Conservation (phyloP, 1,140 invertebrate genomes). For the Drosophila sulfurigaster region DNA sequence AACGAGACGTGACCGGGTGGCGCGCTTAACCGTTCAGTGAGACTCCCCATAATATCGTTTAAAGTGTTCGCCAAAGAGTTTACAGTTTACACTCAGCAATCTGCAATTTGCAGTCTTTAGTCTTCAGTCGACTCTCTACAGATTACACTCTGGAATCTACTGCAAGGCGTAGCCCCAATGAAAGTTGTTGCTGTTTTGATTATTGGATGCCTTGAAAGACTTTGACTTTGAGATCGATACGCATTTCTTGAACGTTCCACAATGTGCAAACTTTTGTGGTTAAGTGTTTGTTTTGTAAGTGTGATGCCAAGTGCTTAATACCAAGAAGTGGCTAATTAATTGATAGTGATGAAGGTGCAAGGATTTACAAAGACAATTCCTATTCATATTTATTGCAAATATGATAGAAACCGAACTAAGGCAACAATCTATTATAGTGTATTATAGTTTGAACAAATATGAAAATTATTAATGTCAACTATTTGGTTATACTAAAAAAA, state of each 20-base stretch:
- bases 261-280: slow-evolving; percentile 64
- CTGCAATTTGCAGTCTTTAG: slow-evolving; percentile 21
- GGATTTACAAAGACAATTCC: not conserved
- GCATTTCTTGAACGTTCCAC: slow-evolving; percentile 9
- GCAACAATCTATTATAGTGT: too few species aligned
- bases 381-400: too few species aligned
- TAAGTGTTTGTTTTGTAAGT: slow-evolving; percentile 66
- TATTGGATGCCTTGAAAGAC: slow-evolving; percentile 11
- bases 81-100: not conserved
- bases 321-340: slow-evolving; percentile 1
- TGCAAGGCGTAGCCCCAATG: slow-evolving; percentile 44
- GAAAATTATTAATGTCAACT: too few species aligned
- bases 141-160: slow-evolving; percentile 18
- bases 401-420: too few species aligned
- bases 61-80: not conserved
- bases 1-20: slow-evolving; percentile 67
- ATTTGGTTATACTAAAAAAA: too few species aligned
- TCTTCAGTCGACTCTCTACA: slow-evolving; percentile 27
- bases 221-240: slow-evolving; percentile 33
- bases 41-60: slow-evolving; percentile 24
- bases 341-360: not conserved
- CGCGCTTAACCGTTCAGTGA: slow-evolving; percentile 27
- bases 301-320: not conserved
- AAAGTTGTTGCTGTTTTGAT: slow-evolving; percentile 57
- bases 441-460: too few species aligned